These are phyloP conservation scores for Leptothorax acervorum DNA, from an alignment of 2,888 invertebrate species.

Conservation along the genomic window DNA sequence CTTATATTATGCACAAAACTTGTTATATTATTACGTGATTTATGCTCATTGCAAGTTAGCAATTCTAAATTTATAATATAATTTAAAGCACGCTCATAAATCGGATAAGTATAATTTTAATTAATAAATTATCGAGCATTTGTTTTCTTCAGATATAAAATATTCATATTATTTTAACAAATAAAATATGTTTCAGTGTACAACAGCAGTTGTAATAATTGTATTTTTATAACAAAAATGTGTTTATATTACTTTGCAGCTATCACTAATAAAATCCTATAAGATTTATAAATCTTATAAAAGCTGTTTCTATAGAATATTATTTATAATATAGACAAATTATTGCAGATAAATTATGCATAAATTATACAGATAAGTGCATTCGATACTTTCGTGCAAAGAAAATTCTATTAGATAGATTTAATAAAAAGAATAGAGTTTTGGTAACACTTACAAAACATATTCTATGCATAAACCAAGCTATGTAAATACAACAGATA, in stretches of 20 bases:
- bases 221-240: slow-evolving; percentile 19
- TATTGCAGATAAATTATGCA: no score
- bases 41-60: slow-evolving; percentile 30
- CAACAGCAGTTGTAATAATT: slow-evolving; percentile 47
- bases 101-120: slow-evolving; percentile 33
- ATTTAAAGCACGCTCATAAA: slow-evolving; percentile 36
- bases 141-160: slow-evolving; percentile 53
- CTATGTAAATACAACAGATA: slow-evolving; percentile 9
- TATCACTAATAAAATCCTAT: slow-evolving; percentile 29
- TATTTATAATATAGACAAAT: neutral
- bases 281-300: slow-evolving; percentile 27
- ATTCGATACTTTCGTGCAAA: slow-evolving; percentile 22
- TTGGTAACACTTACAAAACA: slow-evolving; percentile 21
- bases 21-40: slow-evolving; percentile 24
- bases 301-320: slow-evolving; percentile 22
- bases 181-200: slow-evolving; percentile 68
- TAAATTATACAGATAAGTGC: slow-evolving; percentile 3
- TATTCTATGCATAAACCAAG: neutral
- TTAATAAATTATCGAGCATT: slow-evolving; percentile 35
- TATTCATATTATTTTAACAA: slow-evolving; percentile 54
- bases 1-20: slow-evolving; percentile 26
- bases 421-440: slow-evolving; percentile 30
- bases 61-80: slow-evolving; percentile 33
- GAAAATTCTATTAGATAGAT: slow-evolving; percentile 10
- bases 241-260: slow-evolving; percentile 36